Conservation (phyloP, 2,888 invertebrate species). For the Deroplatys truncata region DNA sequence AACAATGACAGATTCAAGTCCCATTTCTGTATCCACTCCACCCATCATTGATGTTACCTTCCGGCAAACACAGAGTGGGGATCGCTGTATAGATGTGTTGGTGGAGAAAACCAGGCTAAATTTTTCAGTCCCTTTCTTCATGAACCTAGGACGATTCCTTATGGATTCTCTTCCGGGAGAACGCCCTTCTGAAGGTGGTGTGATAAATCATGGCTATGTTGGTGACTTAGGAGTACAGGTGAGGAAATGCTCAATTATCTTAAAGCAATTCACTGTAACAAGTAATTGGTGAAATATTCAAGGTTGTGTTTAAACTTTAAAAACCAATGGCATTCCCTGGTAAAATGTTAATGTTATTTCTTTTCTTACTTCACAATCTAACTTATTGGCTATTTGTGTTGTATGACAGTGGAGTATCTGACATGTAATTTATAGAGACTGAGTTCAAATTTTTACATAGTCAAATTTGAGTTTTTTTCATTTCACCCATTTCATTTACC, state of each 20-base stretch:
- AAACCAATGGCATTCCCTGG: too few relatives aligned
- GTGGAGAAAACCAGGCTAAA: slow-evolving; percentile 70
- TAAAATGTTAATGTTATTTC: too few relatives aligned
- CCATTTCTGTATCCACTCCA: slow-evolving; percentile 60
- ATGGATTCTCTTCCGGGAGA: slow-evolving; percentile 60
- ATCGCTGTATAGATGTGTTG: slow-evolving; percentile 62
- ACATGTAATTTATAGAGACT: too few relatives aligned
- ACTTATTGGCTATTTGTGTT: too few relatives aligned
- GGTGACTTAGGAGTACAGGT: slow-evolving; percentile 48
- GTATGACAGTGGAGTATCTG: too few relatives aligned
- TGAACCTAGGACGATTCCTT: slow-evolving; percentile 55
- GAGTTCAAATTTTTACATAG: too few relatives aligned
- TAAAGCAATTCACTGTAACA: background rate
- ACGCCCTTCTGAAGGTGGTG: slow-evolving; percentile 59
- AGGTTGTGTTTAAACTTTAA: background rate
- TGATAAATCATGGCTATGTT: slow-evolving; percentile 69
- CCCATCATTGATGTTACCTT: slow-evolving; percentile 68
- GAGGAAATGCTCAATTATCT: slow-evolving; percentile 22
- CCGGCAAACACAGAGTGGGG: slow-evolving; percentile 58
- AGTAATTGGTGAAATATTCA: background rate
- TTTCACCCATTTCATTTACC: too few relatives aligned
- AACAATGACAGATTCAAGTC: slow-evolving; percentile 37
- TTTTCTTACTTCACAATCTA: too few relatives aligned
- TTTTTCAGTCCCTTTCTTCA: slow-evolving; percentile 67
- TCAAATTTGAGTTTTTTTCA: too few relatives aligned